Evolutionary conservation across 2,888 invertebrate species (phyloP), one percentile per base, ranked within the genome.

Genomic region (Melanostoma mellinum): DNA sequence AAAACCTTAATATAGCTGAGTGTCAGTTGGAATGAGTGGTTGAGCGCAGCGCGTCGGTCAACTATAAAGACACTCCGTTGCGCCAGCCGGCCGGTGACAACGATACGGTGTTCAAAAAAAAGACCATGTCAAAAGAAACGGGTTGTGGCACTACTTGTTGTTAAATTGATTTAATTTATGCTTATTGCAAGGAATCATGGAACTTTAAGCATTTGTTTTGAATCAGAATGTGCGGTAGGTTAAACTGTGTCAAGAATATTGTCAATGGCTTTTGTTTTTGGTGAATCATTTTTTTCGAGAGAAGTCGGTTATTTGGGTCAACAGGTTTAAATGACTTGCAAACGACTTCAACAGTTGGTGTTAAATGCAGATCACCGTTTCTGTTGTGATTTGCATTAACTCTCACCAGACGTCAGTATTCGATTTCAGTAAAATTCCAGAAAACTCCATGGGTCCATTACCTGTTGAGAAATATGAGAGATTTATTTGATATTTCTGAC

Each of bases 61-160:
- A 20, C 20, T 20, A 20, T 20, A 20, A 20, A 20, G 20, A 20
- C 20, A 20, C 20, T 20, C 20, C 20, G 20, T 20, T 20, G 20
- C 20, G 20, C 20, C 20, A 20, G 20, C 20, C 20, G 20, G 20
- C 20, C 1, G 20, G 20, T 20, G 20, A 20, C 20, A 20, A 20
- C 20, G 20, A 20, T 1, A 20, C 46, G 46, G 46, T 32, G 38
- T 32, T 50, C 30, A 36, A 38, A 38, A 61, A 74, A 69, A 68
- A 68, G 50, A 53, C 36, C 56, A 52, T 44, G 35, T 50, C 38
- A 65, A 44, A 50, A 53, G 6, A 63, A 77, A 72, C 81, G 32
- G 55, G 72, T 81, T 76, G 36, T 55, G 38, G 6, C 10, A 71
- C 30, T 73, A 77, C 44, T 77, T 68, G 30, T 10, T 69, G 36